Base-by-base conservation (phyloP, 2,888 invertebrate genomes). In the Ichneumoninae sp. region DNA sequence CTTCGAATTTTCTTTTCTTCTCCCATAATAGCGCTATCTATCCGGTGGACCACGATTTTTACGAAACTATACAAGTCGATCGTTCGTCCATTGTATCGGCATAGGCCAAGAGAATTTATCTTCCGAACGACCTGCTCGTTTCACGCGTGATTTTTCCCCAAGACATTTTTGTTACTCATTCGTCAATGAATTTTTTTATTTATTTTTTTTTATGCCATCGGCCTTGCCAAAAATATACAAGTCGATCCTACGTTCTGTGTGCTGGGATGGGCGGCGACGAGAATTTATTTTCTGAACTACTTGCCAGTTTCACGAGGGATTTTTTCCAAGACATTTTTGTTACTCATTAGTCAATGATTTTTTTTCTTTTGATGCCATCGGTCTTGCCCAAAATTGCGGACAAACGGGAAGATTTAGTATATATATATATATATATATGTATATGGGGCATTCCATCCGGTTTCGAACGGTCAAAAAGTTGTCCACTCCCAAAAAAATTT, bases 21-120 rank as follows among this genome's bases (percentile, higher is more conserved):
- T 16, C 0, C 40, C n/a, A 66, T 50, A 80, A 76, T 71, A 71
- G 19, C 65, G 40, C 40, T 52, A 68, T 76, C 81, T 52, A 26
- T 75, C 44, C 40, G 54, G 30, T 57, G 10, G 50, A 73, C 65
- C 54, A 50, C 85, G 60, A 77, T 85, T 85, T 83, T 82, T 81
- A 52, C 68, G 13, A 22, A 57, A 68, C 40, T 65, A 65, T 16
- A 70, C 13, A 4, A 69, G 36, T 65, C 52, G 50, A 50, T 50
- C 50, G 26, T 52, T 8, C 52, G 52, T 80, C 57, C 57, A 57
- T 57, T 57, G 57, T 57, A 3, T 0, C 3, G 10, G 10, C 1
- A 13, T 19, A 1, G 19, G 52, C 52, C 63, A 30, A n/a, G 47
- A 36, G 66, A 75, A 30, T 44, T 44, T 47, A 70, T 50, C 16